Conservation (phyloP, 2,888 invertebrate genomes). For the Hyles lineata region DNA sequence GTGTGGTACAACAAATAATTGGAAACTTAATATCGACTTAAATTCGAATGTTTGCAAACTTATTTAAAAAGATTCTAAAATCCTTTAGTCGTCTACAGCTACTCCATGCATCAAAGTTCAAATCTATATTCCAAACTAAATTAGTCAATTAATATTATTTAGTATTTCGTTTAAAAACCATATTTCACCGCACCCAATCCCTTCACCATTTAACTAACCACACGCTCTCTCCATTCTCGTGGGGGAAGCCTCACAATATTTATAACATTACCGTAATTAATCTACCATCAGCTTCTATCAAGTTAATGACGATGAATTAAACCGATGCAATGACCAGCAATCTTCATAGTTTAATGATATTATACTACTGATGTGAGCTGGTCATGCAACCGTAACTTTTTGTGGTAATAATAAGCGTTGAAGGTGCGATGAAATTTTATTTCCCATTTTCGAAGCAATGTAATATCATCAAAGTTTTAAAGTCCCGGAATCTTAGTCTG, state of each 20-base stretch:
- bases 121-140: too few relatives aligned
- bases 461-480: neutral
- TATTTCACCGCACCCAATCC: neutral
- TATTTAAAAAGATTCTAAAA: too few relatives aligned
- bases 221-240: neutral
- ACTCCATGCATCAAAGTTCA: too few relatives aligned
- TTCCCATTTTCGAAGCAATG: too few relatives aligned
- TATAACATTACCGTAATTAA: constrained; percentile 8
- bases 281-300: constrained; percentile 14
- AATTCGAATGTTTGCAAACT: too few relatives aligned
- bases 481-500: neutral
- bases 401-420: neutral
- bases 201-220: neutral
- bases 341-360: neutral
- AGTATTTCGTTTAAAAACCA: neutral
- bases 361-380: constrained; percentile 1
- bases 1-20: too few relatives aligned
- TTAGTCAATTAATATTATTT: too few relatives aligned
- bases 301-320: constrained; percentile 20
- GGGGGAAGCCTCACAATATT: neutral
- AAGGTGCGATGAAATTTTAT: neutral
- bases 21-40: too few relatives aligned
- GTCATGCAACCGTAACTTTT: neutral
- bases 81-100: too few relatives aligned
- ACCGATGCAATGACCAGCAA: neutral